A percentile compares a stretch with the other conserved stretches of the same genome.
Evolutionary conservation across 2,888 invertebrate species (phyloP).

Genomic region (Acheta domesticus): DNA sequence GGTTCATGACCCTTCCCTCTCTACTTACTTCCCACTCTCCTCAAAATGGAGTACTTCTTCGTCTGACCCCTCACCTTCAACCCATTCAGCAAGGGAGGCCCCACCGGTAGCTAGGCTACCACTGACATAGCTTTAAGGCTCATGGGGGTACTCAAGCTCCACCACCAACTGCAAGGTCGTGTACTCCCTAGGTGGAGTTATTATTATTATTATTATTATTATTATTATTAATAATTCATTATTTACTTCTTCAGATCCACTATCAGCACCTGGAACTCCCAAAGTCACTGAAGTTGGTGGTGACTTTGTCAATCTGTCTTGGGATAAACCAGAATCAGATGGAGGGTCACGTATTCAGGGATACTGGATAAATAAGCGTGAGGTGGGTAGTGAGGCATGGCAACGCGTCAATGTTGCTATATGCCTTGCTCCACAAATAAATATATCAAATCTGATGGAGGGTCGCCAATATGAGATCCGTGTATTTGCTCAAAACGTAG

Average conservation of each 20-base stretch:
- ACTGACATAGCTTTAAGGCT: too few species aligned
- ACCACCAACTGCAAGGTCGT: too few species aligned
- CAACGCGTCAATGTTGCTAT: conserved; percentile 80
- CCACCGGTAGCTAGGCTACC: too few species aligned
- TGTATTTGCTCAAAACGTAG: conserved; percentile 93
- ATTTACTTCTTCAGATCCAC: conserved; percentile 64
- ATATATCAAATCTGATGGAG: conserved; percentile 93
- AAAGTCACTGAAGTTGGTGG: conserved; percentile 92
- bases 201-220: neutral
- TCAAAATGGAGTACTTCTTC: too few species aligned
- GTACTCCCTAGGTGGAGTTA: too few species aligned
- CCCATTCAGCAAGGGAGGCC: too few species aligned
- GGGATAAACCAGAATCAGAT: conserved; percentile 91
- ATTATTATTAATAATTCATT: neutral
- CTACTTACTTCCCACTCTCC: too few species aligned
- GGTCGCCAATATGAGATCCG: conserved; percentile 97
- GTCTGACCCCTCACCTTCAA: too few species aligned
- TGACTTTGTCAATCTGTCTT: conserved; percentile 94
- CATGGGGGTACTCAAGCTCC: too few species aligned
- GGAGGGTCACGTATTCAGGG: conserved; percentile 95
- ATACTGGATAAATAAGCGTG: conserved; percentile 98
- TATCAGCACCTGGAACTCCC: conserved; percentile 88
- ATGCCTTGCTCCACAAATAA: conserved; percentile 82
- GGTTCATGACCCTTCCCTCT: too few species aligned
- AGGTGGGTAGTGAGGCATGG: conserved; percentile 85